Evolutionary conservation across 2,888 invertebrate genomes (phyloP), one percentile per base, ranked within the genome.

Genomic region (Steinernema scapterisci): DNA sequence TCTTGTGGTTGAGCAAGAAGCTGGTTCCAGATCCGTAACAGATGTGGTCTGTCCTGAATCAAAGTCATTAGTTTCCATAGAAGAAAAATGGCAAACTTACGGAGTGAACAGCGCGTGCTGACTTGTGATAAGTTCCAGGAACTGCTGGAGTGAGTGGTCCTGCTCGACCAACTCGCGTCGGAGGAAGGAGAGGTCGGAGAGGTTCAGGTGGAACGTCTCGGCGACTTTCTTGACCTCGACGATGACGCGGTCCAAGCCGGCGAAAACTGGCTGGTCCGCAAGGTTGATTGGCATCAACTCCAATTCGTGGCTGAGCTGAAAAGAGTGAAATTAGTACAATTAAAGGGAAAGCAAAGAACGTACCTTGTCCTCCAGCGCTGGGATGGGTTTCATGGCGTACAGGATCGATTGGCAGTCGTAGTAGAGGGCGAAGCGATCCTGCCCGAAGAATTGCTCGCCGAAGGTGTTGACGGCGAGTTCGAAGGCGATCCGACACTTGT

Each of bases 341-440:
- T 63, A 1, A 51, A 48, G 21, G 31, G n/a, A 25, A 38, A 70
- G 3, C 16, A 19, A 38, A 3, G 19, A 11, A 23, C 44, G 6
- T 71, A 71, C 71, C 45, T 21, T 46, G 13, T 46, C 71, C 44
- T 71, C 45, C 13, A 46, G 23, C 2, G 11, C 45, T 11, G 71
- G 71, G 25, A 79, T 45, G 44, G 51, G 44, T n/a, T 21, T 11
- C 11, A 79, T 56, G 0, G 79, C 71, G 72, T 75, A 79, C 45
- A 79, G 70, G 31, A 77, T 79, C 51, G 76, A 79, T 70, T 79
- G 79, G 19, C 79, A 73, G 51, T 79, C 79, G 75, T 79, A 79
- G 48, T 72, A 79, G 38, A 79, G 23, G 7, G 73, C 56, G 27
- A 73, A 23, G n/a, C 31, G 70, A 19, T 70, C 19, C 11, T 70